A percentile compares a stretch with the other conserved stretches of the same genome.
phyloP scores from a whole-genome alignment of 2,888 invertebrate species.

The Ennomos fuscantarius region DNA sequence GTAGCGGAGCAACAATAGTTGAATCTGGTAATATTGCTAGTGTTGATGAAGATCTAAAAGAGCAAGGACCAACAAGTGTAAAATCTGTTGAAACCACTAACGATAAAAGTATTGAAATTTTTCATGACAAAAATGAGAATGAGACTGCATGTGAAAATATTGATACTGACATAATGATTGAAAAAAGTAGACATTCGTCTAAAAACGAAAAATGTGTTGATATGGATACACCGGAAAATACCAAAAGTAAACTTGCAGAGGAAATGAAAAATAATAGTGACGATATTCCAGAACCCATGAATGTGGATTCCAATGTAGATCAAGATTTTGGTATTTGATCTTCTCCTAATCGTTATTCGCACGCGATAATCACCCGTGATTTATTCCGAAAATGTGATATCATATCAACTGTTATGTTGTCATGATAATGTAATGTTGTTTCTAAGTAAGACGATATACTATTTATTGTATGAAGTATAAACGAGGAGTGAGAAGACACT shows the following conservation, averaged over 20 bases:
- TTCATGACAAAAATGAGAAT: neutral
- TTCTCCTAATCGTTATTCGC: neutral
- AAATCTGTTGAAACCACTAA: constrained; percentile 3
- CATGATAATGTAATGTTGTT: no score
- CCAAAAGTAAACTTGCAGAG: neutral
- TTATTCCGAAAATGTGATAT: neutral
- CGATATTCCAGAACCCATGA: constrained; percentile 22
- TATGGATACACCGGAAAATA: constrained; percentile 1
- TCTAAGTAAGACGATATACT: no score
- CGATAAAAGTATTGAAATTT: neutral
- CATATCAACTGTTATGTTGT: no score
- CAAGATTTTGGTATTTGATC: constrained; percentile 12
- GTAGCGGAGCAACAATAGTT: no score
- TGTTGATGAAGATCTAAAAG: no score
- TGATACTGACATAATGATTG: neutral
- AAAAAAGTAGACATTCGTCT: neutral
- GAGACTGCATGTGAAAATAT: constrained; percentile 1
- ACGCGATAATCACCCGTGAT: no score
- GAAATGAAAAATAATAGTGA: constrained; percentile 10
- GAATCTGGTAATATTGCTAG: no score
- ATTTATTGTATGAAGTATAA: no score
- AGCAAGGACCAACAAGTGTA: neutral
- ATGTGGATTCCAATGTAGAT: constrained; percentile 21
- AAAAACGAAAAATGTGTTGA: neutral
- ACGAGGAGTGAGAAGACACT: no score